These are phyloP conservation scores for Haliclona indistincta DNA, from an alignment of 37 sponge, comb jelly and placozoan genomes.

Conservation along the genomic window DNA sequence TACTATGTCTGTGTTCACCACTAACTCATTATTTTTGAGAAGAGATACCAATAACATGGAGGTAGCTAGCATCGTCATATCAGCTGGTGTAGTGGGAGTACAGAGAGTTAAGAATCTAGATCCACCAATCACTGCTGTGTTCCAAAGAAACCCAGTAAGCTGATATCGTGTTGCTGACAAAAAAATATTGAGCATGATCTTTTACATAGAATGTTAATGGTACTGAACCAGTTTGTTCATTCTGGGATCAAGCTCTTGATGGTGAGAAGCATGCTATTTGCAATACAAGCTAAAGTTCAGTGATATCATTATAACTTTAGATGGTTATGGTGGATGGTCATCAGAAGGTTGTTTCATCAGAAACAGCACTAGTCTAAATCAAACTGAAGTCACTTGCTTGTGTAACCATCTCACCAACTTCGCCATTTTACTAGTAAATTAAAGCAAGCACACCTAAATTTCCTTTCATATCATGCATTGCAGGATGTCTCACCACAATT, in stretches of 20 bases:
- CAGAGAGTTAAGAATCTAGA: not conserved
- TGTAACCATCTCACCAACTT: constrained; percentile 15
- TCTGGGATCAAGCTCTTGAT: constrained; percentile 50
- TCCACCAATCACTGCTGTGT: constrained; percentile 12
- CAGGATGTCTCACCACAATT: constrained; percentile 23
- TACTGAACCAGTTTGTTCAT: constrained; percentile 17
- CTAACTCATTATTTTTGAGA: constrained; percentile 19
- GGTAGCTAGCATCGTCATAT: constrained; percentile 27
- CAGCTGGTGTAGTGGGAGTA: constrained; percentile 18
- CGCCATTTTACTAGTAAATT: not conserved
- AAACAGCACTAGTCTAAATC: not conserved
- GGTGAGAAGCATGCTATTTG: not conserved
- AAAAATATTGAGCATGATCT: too few relatives aligned
- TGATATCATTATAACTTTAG: not conserved
- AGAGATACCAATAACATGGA: not conserved
- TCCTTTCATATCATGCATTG: not conserved
- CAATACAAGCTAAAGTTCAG: not conserved
- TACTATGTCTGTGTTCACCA: constrained; percentile 5
- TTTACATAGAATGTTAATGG: constrained; percentile 6
- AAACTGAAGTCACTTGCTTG: not conserved
- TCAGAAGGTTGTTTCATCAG: constrained; percentile 30
- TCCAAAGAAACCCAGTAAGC: constrained; percentile 9
- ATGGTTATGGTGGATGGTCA: constrained; percentile 55
- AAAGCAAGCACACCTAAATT: not conserved
- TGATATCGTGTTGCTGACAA: too few relatives aligned